Evolutionary conservation across 2,888 invertebrate genomes (phyloP).

Genomic region (Saturnia pavonia): DNA sequence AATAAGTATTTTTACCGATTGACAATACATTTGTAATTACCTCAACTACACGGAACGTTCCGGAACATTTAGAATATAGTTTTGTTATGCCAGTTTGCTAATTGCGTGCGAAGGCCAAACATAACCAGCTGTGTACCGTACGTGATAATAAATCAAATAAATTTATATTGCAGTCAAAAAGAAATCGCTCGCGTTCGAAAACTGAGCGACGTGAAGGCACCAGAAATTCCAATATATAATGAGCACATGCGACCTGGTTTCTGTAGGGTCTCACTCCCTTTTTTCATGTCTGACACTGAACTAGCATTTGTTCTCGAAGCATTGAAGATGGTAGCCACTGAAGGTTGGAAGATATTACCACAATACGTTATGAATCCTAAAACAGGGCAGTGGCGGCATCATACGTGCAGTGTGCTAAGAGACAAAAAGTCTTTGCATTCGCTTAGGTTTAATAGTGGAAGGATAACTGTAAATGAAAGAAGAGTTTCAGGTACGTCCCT

Average conservation of each 20-base stretch:
- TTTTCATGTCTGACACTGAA: conserved; percentile 90
- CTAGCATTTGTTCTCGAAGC: conserved; percentile 92
- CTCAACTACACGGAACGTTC: conserved; percentile 27
- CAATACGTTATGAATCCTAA: conserved; percentile 93
- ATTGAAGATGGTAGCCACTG: conserved; percentile 92
- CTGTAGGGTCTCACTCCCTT: conserved; percentile 91
- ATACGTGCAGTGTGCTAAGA: conserved; percentile 88
- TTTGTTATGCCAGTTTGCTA: conserved; percentile 37
- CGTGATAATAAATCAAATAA: conserved; percentile 27
- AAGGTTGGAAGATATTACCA: conserved; percentile 94
- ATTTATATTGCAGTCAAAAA: conserved; percentile 65
- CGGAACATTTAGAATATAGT: conserved; percentile 26
- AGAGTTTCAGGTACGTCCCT: conserved; percentile 79
- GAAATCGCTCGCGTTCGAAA: conserved; percentile 70
- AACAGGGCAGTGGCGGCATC: conserved; percentile 95
- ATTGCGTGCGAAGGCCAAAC: conserved; percentile 42
- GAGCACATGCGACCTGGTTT: conserved; percentile 94
- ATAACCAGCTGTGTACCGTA: conserved; percentile 29
- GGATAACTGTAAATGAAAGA: conserved; percentile 88
- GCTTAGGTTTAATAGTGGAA: conserved; percentile 88
- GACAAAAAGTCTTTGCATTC: conserved; percentile 92
- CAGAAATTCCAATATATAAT: conserved; percentile 71
- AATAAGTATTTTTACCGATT: conserved; percentile 16
- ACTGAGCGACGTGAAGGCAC: conserved; percentile 67
- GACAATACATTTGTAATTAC: conserved; percentile 16